Evolutionary conservation across 2,888 invertebrate species (phyloP), one percentile per base, ranked within the genome.

Genomic region (Plagodis dolabraria): DNA sequence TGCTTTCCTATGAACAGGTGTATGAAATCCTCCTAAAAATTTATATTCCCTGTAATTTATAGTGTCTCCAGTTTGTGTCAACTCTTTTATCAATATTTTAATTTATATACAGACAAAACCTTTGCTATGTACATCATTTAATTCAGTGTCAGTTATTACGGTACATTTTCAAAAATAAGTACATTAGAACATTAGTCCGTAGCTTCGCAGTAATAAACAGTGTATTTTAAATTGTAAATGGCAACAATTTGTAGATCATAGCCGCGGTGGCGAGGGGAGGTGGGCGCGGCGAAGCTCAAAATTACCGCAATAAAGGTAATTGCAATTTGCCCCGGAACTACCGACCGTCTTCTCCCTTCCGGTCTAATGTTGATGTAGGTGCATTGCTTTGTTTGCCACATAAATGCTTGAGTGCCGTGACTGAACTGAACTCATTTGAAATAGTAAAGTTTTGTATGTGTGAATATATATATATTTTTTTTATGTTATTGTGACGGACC

Each of bases 301-400:
- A 89, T 89, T 86, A 85, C 88, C 78, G 83, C 84, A 82, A 88
- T 87, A 87, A 87, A 82, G 78, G 84, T 89, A 89, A 89, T 89
- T 87, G 87, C 86, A 84, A 86, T 86, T 87, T 85, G 83, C 84
- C 76, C 75, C 79, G 82, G 80, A 86, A 89, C 84, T 83, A 83
- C 80, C 76, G 75, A 76, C 83, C 77, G 82, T 83, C 87, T 88
- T 85, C 83, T 82, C 78, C 78, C 74, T 81, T 77, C 79, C 74
- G 75, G 74, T 75, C 77, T 83, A 85, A 85, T 81, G 80, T 82
- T 83, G 80, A 81, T 81, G 79, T 53, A 57, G 53, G 49, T 61
- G 60, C 60, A 61, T 53, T 53, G 38, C 53, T 57, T 48, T 49
- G 49, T 53, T 57, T 61, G 40, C 60, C 60, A 55, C 52, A 51